Evolutionary conservation across 2,888 invertebrate species (phyloP).

Genomic region (Plagiodera versicolora): DNA sequence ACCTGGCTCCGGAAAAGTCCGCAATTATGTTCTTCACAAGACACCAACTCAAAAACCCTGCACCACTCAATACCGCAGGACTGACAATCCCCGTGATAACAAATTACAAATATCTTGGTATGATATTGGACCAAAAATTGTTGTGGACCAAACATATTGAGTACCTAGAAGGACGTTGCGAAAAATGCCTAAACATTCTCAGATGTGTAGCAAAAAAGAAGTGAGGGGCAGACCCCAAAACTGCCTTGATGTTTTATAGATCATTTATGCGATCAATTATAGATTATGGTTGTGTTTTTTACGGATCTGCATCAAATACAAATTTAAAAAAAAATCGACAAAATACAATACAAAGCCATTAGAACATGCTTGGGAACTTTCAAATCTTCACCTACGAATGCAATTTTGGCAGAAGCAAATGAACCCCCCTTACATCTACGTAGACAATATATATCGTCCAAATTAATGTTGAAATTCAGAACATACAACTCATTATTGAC

Average conservation of each 20-base stretch:
- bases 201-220: background rate
- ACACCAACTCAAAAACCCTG: background rate
- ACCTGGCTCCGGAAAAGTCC: conserved; percentile 5
- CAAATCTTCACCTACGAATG: background rate
- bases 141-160: background rate
- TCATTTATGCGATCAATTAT: conserved; percentile 3
- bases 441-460: background rate
- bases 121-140: background rate
- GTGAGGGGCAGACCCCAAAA: background rate
- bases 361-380: background rate
- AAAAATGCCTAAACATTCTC: conserved; percentile 4
- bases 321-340: background rate
- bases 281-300: conserved; percentile 5
- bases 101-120: background rate
- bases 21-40: conserved; percentile 4
- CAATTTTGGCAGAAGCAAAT: conserved; percentile 4
- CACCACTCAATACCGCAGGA: background rate
- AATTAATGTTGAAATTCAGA: background rate
- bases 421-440: background rate
- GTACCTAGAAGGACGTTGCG: background rate
- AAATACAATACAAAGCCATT: background rate
- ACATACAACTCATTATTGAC: conserved; percentile 2
- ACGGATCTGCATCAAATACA: background rate
- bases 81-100: background rate
- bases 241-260: conserved; percentile 1